Evolutionary conservation across 2,888 invertebrate species (phyloP).

Genomic region (Morpho helenor): DNA sequence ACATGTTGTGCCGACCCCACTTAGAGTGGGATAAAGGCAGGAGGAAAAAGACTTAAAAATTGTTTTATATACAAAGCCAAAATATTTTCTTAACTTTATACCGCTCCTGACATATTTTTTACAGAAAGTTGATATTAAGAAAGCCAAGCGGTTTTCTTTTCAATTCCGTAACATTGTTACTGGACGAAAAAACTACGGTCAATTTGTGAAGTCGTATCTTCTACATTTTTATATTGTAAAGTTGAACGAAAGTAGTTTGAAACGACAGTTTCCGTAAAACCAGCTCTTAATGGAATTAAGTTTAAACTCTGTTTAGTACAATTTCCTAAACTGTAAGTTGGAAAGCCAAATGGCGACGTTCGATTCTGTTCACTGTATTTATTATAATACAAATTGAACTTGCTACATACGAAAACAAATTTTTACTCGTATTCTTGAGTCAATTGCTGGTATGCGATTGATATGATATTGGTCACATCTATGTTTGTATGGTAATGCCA

Average conservation of each 20-base stretch:
- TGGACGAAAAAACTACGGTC: slow-evolving; percentile 38
- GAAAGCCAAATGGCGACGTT: slow-evolving; percentile 3
- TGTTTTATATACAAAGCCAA: no score
- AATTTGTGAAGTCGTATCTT: slow-evolving; percentile 48
- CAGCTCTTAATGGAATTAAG: slow-evolving; percentile 52
- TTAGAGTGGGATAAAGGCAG: no score
- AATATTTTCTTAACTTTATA: no score
- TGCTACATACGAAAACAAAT: no score
- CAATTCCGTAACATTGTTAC: slow-evolving; percentile 28
- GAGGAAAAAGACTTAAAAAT: no score
- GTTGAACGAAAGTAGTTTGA: slow-evolving; percentile 8
- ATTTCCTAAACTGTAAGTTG: slow-evolving; percentile 17
- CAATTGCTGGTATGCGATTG: no score
- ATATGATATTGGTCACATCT: no score
- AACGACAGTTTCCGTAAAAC: slow-evolving; percentile 36
- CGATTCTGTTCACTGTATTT: slow-evolving; percentile 5
- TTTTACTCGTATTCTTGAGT: no score
- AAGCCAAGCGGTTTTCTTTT: slow-evolving; percentile 16
- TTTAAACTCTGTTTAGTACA: slow-evolving; percentile 25
- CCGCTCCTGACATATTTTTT: no score
- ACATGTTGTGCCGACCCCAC: no score
- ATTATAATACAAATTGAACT: not conserved
- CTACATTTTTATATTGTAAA: slow-evolving; percentile 45
- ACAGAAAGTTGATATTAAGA: not conserved
- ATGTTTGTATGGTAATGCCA: no score